These are phyloP conservation scores for Diachrysia chrysitis DNA, from an alignment of 2,888 invertebrate genomes.

Conservation along the genomic window DNA sequence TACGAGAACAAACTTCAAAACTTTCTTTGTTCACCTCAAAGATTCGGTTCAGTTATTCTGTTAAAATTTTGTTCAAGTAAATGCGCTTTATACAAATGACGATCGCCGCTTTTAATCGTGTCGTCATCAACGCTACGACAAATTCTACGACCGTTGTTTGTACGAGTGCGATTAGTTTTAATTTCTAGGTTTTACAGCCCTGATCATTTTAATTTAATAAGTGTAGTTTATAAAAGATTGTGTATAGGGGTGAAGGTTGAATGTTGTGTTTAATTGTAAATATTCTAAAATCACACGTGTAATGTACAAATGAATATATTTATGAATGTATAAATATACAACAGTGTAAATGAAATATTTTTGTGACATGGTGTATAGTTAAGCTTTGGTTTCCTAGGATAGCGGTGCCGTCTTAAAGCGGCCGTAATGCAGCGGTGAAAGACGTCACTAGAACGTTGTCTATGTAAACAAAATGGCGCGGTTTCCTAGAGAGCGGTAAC, in stretches of 20 bases:
- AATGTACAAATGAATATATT: conserved; percentile 87
- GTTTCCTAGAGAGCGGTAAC: too few species aligned
- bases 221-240: conserved; percentile 70
- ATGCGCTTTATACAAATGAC: conserved; percentile 40
- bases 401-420: too few species aligned
- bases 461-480: too few species aligned
- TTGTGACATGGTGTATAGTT: conserved; percentile 86
- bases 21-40: conserved; percentile 56
- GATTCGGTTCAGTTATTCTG: conserved; percentile 52
- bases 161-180: conserved; percentile 62
- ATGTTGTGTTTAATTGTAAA: conserved; percentile 85
- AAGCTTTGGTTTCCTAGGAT: too few species aligned
- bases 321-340: conserved; percentile 81
- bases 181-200: conserved; percentile 81
- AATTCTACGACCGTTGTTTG: conserved; percentile 41
- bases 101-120: conserved; percentile 20
- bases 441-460: too few species aligned
- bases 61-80: conserved; percentile 58
- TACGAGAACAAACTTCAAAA: conserved; percentile 14
- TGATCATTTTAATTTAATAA: conserved; percentile 72
- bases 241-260: conserved; percentile 79
- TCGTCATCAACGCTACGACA: not conserved
- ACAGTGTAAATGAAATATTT: conserved; percentile 83
- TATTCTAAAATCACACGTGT: conserved; percentile 81
- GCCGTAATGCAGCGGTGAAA: too few species aligned